phyloP scores from a whole-genome alignment of 2,888 invertebrate genomes.

The Rotaria socialis region DNA sequence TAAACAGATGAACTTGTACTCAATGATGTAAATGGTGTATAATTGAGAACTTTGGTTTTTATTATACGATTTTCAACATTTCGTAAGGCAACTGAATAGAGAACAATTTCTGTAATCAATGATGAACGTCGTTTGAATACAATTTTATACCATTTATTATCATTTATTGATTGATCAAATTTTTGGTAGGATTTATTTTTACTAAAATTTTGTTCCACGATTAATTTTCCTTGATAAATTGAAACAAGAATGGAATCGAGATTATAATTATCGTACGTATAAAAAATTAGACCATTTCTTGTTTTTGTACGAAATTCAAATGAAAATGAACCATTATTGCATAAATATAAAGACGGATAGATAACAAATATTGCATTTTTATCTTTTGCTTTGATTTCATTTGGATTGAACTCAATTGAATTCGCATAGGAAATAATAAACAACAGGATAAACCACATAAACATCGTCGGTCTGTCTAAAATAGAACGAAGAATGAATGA shows the following conservation, averaged over 20 bases:
- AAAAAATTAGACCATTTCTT: slow-evolving; percentile 18
- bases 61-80: slow-evolving; percentile 29
- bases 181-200: background rate
- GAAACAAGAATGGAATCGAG: background rate
- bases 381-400: background rate
- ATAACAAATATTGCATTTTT: slow-evolving; percentile 27
- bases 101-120: background rate
- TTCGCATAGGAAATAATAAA: background rate
- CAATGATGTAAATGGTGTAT: background rate
- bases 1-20: slow-evolving; percentile 14
- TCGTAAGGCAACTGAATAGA: slow-evolving; percentile 20
- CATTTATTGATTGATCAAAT: background rate
- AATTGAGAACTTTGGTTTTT: background rate
- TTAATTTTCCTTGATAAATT: background rate
- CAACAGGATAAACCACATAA: background rate
- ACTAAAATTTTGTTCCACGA: background rate
- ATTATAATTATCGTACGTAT: background rate
- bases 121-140: background rate
- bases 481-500: background rate
- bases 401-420: background rate
- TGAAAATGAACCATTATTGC: slow-evolving; percentile 35
- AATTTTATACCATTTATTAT: slow-evolving; percentile 35
- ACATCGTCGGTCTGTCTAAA: background rate
- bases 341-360: slow-evolving; percentile 17
- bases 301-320: slow-evolving; percentile 32